These are phyloP conservation scores for Malurus melanocephalus DNA, from an alignment of 2,113 vertebrate species.

Conservation along the genomic window DNA sequence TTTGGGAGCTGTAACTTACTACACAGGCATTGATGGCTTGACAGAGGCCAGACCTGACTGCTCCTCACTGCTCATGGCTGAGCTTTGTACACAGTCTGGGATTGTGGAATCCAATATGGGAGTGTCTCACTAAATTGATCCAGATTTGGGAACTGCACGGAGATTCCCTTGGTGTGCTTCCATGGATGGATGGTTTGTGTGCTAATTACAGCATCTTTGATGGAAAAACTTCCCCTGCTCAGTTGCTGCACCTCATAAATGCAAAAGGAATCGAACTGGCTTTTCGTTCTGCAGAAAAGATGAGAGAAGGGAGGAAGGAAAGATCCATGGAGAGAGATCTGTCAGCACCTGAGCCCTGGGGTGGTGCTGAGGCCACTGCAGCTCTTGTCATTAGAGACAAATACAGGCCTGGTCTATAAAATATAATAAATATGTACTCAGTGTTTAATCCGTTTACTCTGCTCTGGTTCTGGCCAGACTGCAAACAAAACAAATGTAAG, in stretches of 20 bases:
- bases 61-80: neutral
- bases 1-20: neutral
- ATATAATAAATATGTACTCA: neutral
- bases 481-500: neutral
- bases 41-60: neutral
- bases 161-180: neutral
- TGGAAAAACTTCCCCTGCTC: neutral
- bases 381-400: neutral
- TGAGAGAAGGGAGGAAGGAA: neutral
- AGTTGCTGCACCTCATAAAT: neutral
- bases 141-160: neutral
- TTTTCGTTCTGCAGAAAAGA: neutral
- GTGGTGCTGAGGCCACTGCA: neutral
- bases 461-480: neutral
- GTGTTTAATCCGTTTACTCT: constrained; percentile 6
- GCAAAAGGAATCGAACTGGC: neutral
- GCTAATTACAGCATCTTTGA: neutral
- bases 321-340: neutral
- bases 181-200: neutral
- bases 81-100: neutral
- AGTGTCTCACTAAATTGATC: neutral
- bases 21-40: neutral
- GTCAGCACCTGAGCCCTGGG: neutral
- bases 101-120: neutral
- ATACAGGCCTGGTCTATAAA: neutral